Percentiles rank a stretch among this genome's conserved stretches.
phyloP scores from a whole-genome alignment of 2,113 vertebrate genomes.

The Solea solea region DNA sequence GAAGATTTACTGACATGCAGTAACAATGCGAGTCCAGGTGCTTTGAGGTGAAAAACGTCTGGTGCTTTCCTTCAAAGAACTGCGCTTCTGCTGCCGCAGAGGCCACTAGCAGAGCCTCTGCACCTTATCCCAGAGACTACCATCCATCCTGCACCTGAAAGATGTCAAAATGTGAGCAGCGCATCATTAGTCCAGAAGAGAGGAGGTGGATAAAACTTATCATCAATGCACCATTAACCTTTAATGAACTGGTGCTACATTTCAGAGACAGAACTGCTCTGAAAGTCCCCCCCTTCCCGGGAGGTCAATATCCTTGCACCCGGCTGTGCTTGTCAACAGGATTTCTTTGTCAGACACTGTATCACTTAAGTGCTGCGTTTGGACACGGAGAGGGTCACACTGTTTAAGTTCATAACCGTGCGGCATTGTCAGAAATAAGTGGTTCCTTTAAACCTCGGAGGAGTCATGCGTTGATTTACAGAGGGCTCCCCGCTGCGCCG shows the following conservation, averaged over 20 bases:
- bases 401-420: slow-evolving; percentile 14
- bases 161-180: slow-evolving; percentile 38
- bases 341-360: slow-evolving; percentile 16
- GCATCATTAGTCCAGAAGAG: slow-evolving; percentile 51
- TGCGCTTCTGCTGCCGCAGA: neutral
- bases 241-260: slow-evolving; percentile 63
- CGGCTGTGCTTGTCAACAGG: slow-evolving; percentile 39
- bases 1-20: slow-evolving; percentile 48
- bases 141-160: slow-evolving; percentile 49
- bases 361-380: slow-evolving; percentile 22
- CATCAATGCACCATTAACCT: slow-evolving; percentile 67
- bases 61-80: slow-evolving; percentile 3
- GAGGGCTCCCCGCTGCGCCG: slow-evolving; percentile 13
- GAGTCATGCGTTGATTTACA: slow-evolving; percentile 40
- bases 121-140: slow-evolving; percentile 13
- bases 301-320: slow-evolving; percentile 24
- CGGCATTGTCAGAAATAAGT: neutral
- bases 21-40: slow-evolving; percentile 45
- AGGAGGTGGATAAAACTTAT: slow-evolving; percentile 58
- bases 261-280: slow-evolving; percentile 59
- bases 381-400: neutral
- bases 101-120: slow-evolving; percentile 1
- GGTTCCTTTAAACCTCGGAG: slow-evolving; percentile 25
- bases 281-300: slow-evolving; percentile 38
- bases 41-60: slow-evolving; percentile 30